phyloP scores from a whole-genome alignment of 1,140 invertebrate species.

The Pachypeltis micranthus region DNA sequence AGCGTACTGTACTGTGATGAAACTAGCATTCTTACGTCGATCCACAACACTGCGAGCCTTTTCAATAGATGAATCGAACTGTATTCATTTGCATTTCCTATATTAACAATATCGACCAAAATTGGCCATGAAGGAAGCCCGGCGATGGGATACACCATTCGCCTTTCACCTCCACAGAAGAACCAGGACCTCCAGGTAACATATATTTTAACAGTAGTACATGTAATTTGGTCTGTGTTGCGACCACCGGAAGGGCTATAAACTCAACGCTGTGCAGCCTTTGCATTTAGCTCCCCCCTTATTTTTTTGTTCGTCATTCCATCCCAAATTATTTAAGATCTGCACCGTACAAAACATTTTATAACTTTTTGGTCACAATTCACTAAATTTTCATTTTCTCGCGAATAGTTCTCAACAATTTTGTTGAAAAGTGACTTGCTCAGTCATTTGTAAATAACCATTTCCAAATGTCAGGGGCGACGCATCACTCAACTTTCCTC shows the following conservation, averaged over 20 bases:
- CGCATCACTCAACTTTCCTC: too few relatives aligned
- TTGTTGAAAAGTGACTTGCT: too few relatives aligned
- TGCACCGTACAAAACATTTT: too few relatives aligned
- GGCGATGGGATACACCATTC: too few relatives aligned
- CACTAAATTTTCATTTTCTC: too few relatives aligned
- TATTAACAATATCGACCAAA: background rate
- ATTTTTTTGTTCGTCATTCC: too few relatives aligned
- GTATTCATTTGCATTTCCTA: background rate
- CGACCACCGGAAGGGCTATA: background rate
- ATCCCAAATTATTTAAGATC: too few relatives aligned
- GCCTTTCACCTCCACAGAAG: background rate
- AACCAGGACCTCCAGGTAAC: background rate
- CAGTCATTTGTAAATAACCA: too few relatives aligned
- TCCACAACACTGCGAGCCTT: background rate
- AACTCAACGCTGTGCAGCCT: background rate
- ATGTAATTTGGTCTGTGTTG: background rate
- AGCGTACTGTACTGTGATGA: background rate
- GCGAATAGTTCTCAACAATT: too few relatives aligned
- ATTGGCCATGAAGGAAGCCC: too few relatives aligned
- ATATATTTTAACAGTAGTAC: background rate
- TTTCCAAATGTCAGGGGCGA: too few relatives aligned
- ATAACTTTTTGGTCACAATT: too few relatives aligned
- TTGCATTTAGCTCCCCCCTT: background rate
- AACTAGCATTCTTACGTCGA: background rate
- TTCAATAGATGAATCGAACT: background rate